A percentile compares a stretch with the other conserved stretches of the same genome.
phyloP scores from a whole-genome alignment of 2,888 invertebrate species.

The Allacma fusca region DNA sequence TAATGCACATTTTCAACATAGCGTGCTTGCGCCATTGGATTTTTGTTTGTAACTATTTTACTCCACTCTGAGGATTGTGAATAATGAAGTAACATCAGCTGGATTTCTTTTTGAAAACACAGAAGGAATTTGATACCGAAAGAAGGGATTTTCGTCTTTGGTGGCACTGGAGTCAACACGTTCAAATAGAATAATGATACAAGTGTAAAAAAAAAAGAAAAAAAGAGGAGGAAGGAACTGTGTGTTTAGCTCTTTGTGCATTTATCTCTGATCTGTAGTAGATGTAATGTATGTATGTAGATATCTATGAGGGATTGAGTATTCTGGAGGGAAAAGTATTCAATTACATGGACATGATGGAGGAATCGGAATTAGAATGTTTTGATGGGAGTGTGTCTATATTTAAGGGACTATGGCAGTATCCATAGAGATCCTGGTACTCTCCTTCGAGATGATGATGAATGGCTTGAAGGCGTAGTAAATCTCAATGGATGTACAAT shows the following conservation, averaged over 20 bases:
- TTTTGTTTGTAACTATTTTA: no score
- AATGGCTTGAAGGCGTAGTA: slow-evolving; percentile 12
- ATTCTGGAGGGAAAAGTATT: no score
- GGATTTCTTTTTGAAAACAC: no score
- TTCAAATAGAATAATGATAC: not conserved
- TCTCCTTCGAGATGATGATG: not conserved
- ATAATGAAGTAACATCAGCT: no score
- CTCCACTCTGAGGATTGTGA: no score
- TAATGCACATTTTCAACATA: no score
- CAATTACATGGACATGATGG: not conserved
- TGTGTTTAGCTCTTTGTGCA: not conserved
- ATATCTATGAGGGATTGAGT: no score
- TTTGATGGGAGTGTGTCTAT: not conserved
- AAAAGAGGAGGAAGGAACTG: slow-evolving; percentile 2
- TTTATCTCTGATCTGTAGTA: not conserved
- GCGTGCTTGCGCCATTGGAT: no score
- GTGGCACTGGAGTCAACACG: not conserved
- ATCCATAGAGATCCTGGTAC: not conserved
- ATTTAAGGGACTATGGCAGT: not conserved
- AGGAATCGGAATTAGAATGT: slow-evolving; percentile 1
- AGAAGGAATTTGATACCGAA: not conserved
- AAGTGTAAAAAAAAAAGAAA: not conserved
- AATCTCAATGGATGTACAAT: slow-evolving; percentile 16
- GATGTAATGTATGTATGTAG: no score
- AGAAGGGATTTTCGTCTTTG: not conserved